Percentiles rank a stretch among this genome's conserved stretches.
Conservation (phyloP, 2,888 invertebrate species). For the Xanthostigma xanthostigma region DNA sequence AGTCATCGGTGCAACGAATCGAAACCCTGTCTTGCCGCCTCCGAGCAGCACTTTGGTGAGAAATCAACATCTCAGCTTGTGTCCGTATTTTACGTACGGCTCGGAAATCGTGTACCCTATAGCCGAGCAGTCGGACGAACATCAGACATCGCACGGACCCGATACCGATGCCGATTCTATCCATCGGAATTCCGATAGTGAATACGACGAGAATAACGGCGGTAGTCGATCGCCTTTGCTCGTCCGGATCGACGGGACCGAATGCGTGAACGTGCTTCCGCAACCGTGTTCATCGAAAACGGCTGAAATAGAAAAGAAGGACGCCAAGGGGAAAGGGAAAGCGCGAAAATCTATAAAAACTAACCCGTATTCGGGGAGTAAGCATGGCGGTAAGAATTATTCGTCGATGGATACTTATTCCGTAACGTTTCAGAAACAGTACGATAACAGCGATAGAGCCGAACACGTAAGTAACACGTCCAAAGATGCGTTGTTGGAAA, state of each 20-base stretch:
- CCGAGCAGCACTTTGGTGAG: constrained; percentile 51
- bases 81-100: constrained; percentile 48
- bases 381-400: not conserved
- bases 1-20: constrained; percentile 38
- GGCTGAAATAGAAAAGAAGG: constrained; percentile 27
- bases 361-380: constrained; percentile 13
- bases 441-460: constrained; percentile 23
- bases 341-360: constrained; percentile 25
- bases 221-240: constrained; percentile 56
- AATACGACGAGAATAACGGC: constrained; percentile 52
- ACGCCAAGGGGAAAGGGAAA: constrained; percentile 28
- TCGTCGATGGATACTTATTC: not conserved
- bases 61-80: constrained; percentile 54
- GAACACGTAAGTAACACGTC: constrained; percentile 54
- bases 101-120: constrained; percentile 72
- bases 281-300: constrained; percentile 10
- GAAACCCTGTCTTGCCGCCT: constrained; percentile 33
- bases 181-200: constrained; percentile 44
- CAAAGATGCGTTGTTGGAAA: constrained; percentile 51
- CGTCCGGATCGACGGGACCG: constrained; percentile 30
- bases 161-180: constrained; percentile 43
- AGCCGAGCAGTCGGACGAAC: constrained; percentile 71
- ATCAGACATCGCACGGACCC: constrained; percentile 46
- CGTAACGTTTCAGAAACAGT: constrained; percentile 10
- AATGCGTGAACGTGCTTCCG: constrained; percentile 30